Evolutionary conservation across 2,113 vertebrate genomes (phyloP), one percentile per base, ranked within the genome.

Genomic region (Orycteropus afer): DNA sequence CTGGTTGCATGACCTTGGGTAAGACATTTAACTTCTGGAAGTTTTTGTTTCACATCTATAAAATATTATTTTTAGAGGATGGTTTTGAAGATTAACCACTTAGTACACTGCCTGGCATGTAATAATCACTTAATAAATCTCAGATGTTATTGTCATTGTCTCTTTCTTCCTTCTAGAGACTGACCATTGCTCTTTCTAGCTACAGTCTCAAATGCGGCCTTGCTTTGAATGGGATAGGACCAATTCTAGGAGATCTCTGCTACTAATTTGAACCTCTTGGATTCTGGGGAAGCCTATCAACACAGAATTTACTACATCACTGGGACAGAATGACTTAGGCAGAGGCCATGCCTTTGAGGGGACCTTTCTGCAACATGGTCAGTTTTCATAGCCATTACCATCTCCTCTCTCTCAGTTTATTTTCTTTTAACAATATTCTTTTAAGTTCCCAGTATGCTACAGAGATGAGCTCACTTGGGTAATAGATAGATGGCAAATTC

Each of bases 21-120:
- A 86, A 91, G 71, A 80, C 57, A 74, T 47, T 63, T 49, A 81
- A 63, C 20, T 89, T 89, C 18, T 85, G 59, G 74, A 91, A 47
- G 9, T 67, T 15, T 74, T 32, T 34, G 14, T 90, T 91, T 42
- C 55, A 59, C 32, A 93, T 37, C 1, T 57, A 55, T 77, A 73
- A 87, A 47, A 77, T 87, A 85, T 7, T 53, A 51, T 61, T 55
- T 89, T 93, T 83, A 69, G n/a, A 37, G 13, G 7, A 14, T 79
- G 2, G 13, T 57, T 89, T 90, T 95, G 10, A 84, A 96, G 57
- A 91, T 57, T 73, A 81, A 74, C 23, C 27, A 76, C 29, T 40
- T 63, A 71, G 4, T 45, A 29, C 7, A 55, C 42, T 91, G 69
- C 17, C 63, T 73, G 14, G 49, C 40, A 61, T 23, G 18, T 25